phyloP scores from a whole-genome alignment of 2,797 vertebrate genomes.

The Tachyglossus aculeatus region DNA sequence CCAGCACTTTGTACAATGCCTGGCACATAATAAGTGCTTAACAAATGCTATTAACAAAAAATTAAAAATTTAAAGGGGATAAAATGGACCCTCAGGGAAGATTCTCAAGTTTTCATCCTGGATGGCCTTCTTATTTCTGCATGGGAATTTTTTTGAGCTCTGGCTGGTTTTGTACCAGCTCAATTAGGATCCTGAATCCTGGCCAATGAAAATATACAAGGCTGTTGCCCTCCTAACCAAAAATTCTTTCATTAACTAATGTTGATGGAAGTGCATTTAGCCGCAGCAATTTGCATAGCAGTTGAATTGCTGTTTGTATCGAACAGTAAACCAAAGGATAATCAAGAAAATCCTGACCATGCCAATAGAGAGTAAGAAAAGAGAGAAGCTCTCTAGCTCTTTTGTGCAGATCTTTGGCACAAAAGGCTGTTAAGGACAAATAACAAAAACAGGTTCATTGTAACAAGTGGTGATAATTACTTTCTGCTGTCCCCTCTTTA shows the following conservation, averaged over 20 bases:
- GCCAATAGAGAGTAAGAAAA: conserved; percentile 18
- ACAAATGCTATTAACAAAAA: too few species aligned
- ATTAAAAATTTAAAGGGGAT: conserved; percentile 18
- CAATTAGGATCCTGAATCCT: conserved; percentile 29
- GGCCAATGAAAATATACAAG: conserved; percentile 27
- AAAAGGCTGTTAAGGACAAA: conserved; percentile 4
- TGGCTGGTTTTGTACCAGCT: conserved; percentile 29
- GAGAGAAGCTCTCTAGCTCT: neutral
- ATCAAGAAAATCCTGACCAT: conserved; percentile 28
- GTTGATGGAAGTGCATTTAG: conserved; percentile 35
- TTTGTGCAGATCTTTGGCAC: neutral
- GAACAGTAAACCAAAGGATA: conserved; percentile 41
- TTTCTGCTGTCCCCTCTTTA: neutral
- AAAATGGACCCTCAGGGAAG: neutral
- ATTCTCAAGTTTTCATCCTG: neutral
- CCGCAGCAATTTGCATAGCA: conserved; percentile 36
- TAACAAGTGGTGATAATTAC: neutral
- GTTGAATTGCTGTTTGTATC: conserved; percentile 41
- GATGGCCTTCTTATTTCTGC: neutral
- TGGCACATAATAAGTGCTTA: too few species aligned
- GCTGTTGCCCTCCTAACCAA: conserved; percentile 24
- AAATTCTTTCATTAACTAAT: conserved; percentile 27
- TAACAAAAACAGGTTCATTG: neutral
- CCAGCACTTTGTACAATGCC: too few species aligned
- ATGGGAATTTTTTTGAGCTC: neutral